Evolutionary conservation across 2,797 vertebrate species (phyloP).

Genomic region (Cuculus canorus): DNA sequence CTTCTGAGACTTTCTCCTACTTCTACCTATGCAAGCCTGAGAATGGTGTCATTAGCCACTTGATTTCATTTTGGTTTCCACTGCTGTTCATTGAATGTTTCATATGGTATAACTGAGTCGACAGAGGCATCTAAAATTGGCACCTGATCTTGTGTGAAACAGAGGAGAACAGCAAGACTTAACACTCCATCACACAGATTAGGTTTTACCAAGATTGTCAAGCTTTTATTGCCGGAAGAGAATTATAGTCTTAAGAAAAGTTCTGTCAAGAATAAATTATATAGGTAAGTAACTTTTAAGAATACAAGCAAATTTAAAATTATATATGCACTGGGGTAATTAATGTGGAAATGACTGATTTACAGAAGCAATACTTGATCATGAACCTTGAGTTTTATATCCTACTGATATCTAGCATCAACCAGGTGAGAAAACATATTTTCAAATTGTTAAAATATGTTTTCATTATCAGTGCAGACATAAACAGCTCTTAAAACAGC

Average conservation of each 20-base stretch:
- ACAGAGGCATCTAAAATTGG: not conserved
- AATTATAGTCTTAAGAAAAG: not conserved
- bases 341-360: not conserved
- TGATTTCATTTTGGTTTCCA: not conserved
- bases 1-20: not conserved
- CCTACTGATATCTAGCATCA: not conserved
- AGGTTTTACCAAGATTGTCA: not conserved
- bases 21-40: not conserved
- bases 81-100: not conserved
- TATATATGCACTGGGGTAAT: not conserved
- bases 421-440: not conserved
- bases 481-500: not conserved
- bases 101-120: not conserved
- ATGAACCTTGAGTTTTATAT: not conserved
- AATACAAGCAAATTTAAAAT: not conserved
- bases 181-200: not conserved
- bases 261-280: not conserved
- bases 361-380: not conserved
- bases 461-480: not conserved
- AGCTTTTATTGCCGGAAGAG: not conserved
- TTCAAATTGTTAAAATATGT: not conserved
- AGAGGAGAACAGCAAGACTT: not conserved
- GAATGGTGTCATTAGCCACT: not conserved
- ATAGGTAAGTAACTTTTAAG: not conserved
- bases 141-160: not conserved